A percentile compares a stretch with the other conserved stretches of the same genome.
Conservation (phyloP, 2,888 invertebrate genomes). For the Habroteleia sp. region DNA sequence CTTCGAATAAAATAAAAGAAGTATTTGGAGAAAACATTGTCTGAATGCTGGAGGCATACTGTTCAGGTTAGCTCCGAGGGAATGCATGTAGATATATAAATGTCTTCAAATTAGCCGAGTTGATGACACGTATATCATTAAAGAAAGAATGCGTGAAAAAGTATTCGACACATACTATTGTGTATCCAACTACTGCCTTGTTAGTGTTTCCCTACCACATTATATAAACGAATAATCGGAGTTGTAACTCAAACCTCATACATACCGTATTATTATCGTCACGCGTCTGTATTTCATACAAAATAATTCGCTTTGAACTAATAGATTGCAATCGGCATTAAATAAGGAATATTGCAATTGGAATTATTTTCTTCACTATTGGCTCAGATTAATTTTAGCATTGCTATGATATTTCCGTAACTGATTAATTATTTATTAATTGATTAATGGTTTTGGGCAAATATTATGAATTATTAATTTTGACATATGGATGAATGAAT, state of each 20-base stretch:
- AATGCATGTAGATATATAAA: too few relatives aligned
- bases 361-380: conserved; percentile 5
- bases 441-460: too few relatives aligned
- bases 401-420: too few relatives aligned
- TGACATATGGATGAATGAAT: too few relatives aligned
- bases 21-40: too few relatives aligned
- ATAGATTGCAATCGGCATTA: conserved; percentile 44
- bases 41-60: too few relatives aligned
- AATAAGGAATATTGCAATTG: conserved; percentile 46
- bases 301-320: conserved; percentile 52
- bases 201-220: conserved; percentile 54
- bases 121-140: conserved; percentile 35
- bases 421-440: too few relatives aligned
- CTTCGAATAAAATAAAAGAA: too few relatives aligned
- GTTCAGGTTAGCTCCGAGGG: too few relatives aligned
- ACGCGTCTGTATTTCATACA: conserved; percentile 41
- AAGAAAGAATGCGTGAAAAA: conserved; percentile 46
- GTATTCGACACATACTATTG: conserved; percentile 34
- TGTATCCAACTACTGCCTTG: conserved; percentile 47
- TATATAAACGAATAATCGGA: conserved; percentile 56
- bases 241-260: conserved; percentile 57
- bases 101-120: neutral
- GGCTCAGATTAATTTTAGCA: neutral
- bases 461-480: too few relatives aligned
- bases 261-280: conserved; percentile 61